Conservation (phyloP, 2,888 invertebrate species). For the Camptogramma bilineatum region DNA sequence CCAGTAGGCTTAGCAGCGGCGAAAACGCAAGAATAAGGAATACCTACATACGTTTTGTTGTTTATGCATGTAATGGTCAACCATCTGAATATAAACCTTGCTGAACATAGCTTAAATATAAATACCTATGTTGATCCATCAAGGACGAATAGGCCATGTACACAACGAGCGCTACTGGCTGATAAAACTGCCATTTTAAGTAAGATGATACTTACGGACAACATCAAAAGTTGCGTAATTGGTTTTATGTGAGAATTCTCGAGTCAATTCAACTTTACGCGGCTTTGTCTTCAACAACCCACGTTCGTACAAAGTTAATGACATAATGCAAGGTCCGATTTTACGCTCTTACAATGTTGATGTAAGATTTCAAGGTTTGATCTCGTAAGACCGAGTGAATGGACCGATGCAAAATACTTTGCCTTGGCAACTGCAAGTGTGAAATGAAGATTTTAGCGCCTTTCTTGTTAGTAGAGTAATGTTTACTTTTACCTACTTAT, state of each 20-base stretch:
- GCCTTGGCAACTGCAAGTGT: conserved; percentile 42
- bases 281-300: background rate
- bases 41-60: too few relatives aligned
- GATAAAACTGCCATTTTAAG: background rate
- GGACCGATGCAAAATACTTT: conserved; percentile 38
- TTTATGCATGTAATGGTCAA: background rate
- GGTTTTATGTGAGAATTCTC: background rate
- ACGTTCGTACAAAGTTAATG: conserved; percentile 5
- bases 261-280: background rate
- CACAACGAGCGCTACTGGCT: background rate
- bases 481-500: background rate
- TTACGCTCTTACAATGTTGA: conserved; percentile 19
- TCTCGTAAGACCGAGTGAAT: conserved; percentile 27
- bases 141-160: background rate
- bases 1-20: too few relatives aligned
- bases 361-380: conserved; percentile 22
- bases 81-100: background rate
- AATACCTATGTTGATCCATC: background rate
- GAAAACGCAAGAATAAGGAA: too few relatives aligned
- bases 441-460: conserved; percentile 33
- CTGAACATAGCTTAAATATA: too few relatives aligned
- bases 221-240: background rate
- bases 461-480: background rate
- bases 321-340: conserved; percentile 4
- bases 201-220: background rate